Evolutionary conservation across 2,888 invertebrate genomes (phyloP).

Genomic region (Sesamia inferens): DNA sequence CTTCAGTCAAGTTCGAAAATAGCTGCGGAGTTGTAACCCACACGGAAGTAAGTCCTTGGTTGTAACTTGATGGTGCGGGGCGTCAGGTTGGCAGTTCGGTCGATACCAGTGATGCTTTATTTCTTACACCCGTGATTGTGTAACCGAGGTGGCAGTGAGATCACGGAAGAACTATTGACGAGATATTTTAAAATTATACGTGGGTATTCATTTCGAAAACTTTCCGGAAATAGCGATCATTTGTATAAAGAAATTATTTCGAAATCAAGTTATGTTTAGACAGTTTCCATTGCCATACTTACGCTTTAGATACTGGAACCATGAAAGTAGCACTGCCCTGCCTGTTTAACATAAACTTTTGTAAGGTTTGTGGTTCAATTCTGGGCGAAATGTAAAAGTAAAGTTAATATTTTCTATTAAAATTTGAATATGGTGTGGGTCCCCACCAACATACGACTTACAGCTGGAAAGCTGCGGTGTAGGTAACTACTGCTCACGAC

Average conservation of each 20-base stretch:
- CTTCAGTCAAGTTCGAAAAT: slow-evolving; percentile 8
- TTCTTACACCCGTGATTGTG: slow-evolving; percentile 30
- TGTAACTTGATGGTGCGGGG: background rate
- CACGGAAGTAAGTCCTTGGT: slow-evolving; percentile 40
- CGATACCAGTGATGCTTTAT: background rate
- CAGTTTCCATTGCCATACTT: background rate
- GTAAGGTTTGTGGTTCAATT: background rate
- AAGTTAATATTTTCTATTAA: background rate
- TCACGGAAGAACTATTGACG: slow-evolving; percentile 39
- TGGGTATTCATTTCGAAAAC: slow-evolving; percentile 60
- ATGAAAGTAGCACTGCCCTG: too few relatives aligned
- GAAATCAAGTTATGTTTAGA: background rate
- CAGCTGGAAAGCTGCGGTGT: background rate
- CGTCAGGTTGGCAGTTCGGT: background rate
- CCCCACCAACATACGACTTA: background rate
- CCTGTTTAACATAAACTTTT: background rate
- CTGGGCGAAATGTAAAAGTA: background rate
- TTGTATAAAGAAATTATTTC: slow-evolving; percentile 23
- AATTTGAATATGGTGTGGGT: background rate
- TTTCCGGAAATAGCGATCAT: slow-evolving; percentile 20
- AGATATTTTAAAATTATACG: slow-evolving; percentile 33
- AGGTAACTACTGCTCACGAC: too few relatives aligned
- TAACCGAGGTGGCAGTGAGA: slow-evolving; percentile 32
- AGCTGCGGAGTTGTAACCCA: background rate
- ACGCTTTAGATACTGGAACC: too few relatives aligned